A percentile compares a stretch with the other conserved stretches of the same genome.
These are phyloP conservation scores for Centropus unirufus DNA, from an alignment of 2,113 vertebrate genomes.

Conservation along the genomic window DNA sequence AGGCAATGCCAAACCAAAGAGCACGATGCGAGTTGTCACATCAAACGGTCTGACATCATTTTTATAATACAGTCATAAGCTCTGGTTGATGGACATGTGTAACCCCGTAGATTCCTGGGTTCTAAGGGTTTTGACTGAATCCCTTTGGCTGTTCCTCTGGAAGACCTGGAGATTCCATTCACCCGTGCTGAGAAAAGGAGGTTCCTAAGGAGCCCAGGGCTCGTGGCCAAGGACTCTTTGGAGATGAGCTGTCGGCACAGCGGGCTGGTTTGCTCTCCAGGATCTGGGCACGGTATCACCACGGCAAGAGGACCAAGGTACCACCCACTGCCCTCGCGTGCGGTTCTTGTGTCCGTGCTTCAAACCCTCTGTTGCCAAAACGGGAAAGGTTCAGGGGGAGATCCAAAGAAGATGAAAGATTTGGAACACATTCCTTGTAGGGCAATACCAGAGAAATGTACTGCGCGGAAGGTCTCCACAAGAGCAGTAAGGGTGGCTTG, in stretches of 20 bases:
- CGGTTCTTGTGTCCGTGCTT: background rate
- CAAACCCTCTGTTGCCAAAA: background rate
- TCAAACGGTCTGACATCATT: background rate
- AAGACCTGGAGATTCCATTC: background rate
- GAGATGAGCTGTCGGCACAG: background rate
- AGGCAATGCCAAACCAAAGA: background rate
- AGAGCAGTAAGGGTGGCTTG: background rate
- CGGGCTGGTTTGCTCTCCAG: background rate
- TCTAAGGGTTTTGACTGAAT: background rate
- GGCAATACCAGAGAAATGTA: accelerated
- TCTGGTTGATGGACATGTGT: background rate
- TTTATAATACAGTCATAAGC: accelerated
- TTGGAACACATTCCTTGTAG: background rate
- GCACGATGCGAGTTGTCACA: background rate
- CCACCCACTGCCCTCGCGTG: accelerated
- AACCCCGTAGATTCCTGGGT: background rate
- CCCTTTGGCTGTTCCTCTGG: background rate
- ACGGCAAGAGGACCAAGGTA: accelerated
- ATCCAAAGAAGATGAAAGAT: background rate
- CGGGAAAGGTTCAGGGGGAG: background rate
- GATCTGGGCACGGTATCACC: background rate
- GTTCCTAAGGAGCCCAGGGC: background rate
- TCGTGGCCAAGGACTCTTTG: background rate
- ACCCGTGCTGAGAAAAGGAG: background rate
- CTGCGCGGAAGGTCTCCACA: background rate